Base-by-base conservation (phyloP, 2,888 invertebrate species). In the Chrysolina haemoptera region DNA sequence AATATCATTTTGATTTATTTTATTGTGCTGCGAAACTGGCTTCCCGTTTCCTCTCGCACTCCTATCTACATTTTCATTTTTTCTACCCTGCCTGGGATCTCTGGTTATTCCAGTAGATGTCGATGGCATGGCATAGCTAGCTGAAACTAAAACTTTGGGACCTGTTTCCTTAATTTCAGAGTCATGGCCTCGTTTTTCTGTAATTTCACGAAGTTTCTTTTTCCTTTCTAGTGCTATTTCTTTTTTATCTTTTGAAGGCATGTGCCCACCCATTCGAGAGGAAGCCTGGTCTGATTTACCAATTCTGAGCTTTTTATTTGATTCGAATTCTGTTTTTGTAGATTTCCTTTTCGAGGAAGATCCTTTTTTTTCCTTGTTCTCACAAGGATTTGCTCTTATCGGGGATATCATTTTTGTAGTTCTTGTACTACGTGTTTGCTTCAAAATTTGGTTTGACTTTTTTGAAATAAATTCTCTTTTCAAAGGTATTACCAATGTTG, bases 1-100 rank as follows among this genome's bases (percentile, higher is more conserved):
- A 18, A 75, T 73, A n/a, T 55, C 55, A n/a, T 62, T 35, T 16
- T 46, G 16, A 53, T 53, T 53, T 12, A 11, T 63, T 41, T 53
- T 62, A 46, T 20, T 27, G 16, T 10, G 4, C 27, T 59, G 22
- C n/a, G 8, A 16, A 27, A 16, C 27, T 59, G 14, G 14, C 27
- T 35, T 59, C 10, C n/a, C 27, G n/a, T 35, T 14, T 59, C 10
- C 35, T 5, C 22, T 46, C 46, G 14, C 27, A n/a, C 16, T 27
- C 59, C 35, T 27, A 8, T 59, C 27, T 22, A 1, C 41, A 62
- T 63, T 9, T 22, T 63, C 35, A 59, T 43, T 11, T 27, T 55
- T 20, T 53, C 14, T 48, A 50, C 53, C 5, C 18, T 55, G 43
- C 40, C 41, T 48, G 27, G 43, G 22, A 20, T 70, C 43, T 59